Base-by-base conservation (phyloP, 2,113 vertebrate genomes). In the Athene noctua region DNA sequence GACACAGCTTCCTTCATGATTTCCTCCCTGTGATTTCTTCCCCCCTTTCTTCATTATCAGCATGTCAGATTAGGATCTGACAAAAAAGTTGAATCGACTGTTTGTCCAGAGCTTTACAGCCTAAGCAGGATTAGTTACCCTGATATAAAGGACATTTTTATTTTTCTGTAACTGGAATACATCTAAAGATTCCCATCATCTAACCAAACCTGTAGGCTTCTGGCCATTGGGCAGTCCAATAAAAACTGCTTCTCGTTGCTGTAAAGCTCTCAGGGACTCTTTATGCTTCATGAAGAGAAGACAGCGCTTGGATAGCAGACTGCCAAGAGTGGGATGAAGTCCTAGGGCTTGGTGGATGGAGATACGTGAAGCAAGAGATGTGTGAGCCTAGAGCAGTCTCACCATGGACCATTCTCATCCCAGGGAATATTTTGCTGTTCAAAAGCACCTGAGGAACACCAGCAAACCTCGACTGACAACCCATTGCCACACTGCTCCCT, bases 11-110 rank as follows among this genome's bases (percentile, higher is more conserved):
- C 92, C 74, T 49, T 65, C 90, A 46, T 70, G 80, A 80, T 92
- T 90, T 62, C 68, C 81, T 90, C 91, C 70, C 70, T 58, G 46
- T 88, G 72, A 92, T 92, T 90, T 81, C 89, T 87, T 85, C 75
- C 75, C 92, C 92, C 94, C 49, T 94, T 83, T 90, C 94, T 94
- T 97, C 90, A 94, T 97, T 97, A 97, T 97, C 97, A 90, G 73
- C 59, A 57, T 95, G 97, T 92, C 95, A 97, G 97, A 98, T 98
- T 97, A 97, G 93, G 89, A 98, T 98, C 97, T 95, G 96, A 97
- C 93, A 85, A 73, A 92, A 71, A 86, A 96, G 89, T 91, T n/a
- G 90, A 95, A 97, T 94, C 55, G 23, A 94, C 91, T 94, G 82
- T 86, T 97, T 40, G 2, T 88, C 88, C 58, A 23, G 73, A 80